phyloP scores from a whole-genome alignment of 2,113 vertebrate species.

The Isurus oxyrinchus region DNA sequence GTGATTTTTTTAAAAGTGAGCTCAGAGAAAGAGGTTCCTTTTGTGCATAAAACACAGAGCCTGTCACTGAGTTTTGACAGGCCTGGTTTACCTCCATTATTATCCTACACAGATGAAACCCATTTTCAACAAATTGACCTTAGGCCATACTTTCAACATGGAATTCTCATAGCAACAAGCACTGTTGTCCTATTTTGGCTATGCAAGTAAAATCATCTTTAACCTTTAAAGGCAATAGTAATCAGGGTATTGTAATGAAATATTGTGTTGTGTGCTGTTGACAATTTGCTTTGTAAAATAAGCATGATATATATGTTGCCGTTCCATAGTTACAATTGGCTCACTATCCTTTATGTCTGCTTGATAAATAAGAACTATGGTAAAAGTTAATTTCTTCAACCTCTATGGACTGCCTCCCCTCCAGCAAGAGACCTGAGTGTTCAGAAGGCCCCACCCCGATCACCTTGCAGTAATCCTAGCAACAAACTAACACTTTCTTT shows the following conservation, averaged over 20 bases:
- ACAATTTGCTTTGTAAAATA: conserved; percentile 6
- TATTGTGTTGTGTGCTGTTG: background rate
- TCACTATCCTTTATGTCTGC: background rate
- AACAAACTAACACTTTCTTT: background rate
- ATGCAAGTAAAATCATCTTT: conserved; percentile 20
- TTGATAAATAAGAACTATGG: background rate
- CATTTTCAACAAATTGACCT: background rate
- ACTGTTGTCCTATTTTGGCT: background rate
- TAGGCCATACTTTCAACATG: background rate
- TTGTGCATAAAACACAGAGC: background rate
- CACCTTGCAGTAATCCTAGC: background rate
- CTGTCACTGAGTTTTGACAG: background rate
- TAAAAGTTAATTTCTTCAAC: conserved; percentile 26
- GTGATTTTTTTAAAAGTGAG: background rate
- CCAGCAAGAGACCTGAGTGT: background rate
- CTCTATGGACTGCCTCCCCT: background rate
- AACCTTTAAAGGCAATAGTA: conserved; percentile 11
- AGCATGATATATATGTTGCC: conserved; percentile 21
- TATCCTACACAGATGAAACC: background rate
- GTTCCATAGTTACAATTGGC: background rate
- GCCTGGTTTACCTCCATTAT: background rate
- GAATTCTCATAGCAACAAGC: background rate
- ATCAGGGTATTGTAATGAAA: background rate
- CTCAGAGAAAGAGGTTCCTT: background rate
- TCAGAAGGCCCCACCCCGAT: background rate